Conservation (phyloP, 2,888 invertebrate species). For the Salticus scenicus region DNA sequence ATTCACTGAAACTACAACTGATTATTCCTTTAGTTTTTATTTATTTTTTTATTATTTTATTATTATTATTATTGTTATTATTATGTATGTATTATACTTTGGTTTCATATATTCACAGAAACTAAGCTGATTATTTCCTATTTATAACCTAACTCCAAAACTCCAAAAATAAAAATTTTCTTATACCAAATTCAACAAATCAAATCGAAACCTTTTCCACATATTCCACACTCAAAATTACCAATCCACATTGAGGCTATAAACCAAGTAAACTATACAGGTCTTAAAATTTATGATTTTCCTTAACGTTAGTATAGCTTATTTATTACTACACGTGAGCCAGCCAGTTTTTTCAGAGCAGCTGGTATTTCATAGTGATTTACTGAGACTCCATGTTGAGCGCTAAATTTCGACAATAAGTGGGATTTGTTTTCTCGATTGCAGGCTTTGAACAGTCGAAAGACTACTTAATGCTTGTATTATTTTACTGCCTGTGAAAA, state of each 20-base stretch:
- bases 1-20: no score
- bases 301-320: background rate
- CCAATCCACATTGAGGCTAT: background rate
- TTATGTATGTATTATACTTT: no score
- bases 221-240: conserved; percentile 10
- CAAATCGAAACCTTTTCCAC: background rate
- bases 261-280: background rate
- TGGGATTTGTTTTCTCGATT: conserved; percentile 4
- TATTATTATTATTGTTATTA: no score
- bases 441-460: background rate
- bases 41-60: no score
- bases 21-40: no score
- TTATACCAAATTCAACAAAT: background rate
- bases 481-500: conserved; percentile 7
- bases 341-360: conserved; percentile 1
- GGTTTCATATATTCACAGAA: no score
- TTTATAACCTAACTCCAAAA: no score
- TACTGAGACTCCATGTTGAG: conserved; percentile 5
- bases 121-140: no score
- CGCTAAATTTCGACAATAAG: conserved; percentile 12
- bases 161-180: no score
- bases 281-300: background rate
- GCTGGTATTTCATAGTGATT: conserved; percentile 20
- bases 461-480: conserved; percentile 10
- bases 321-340: conserved; percentile 24